Evolutionary conservation across 2,888 invertebrate species (phyloP).

Genomic region (Erebia epiphron): DNA sequence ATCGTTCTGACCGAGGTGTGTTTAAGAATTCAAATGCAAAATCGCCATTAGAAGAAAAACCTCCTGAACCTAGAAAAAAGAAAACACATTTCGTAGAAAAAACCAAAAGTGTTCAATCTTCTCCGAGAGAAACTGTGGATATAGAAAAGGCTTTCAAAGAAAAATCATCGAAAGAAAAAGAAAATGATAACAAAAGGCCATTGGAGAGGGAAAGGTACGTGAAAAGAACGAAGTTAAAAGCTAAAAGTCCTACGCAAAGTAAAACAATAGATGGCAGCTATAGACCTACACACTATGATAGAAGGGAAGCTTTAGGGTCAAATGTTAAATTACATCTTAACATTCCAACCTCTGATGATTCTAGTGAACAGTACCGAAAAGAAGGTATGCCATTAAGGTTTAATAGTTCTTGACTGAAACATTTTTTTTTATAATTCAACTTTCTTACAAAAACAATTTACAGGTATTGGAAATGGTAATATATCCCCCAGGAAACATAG

Average conservation of each 20-base stretch:
- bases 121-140: conserved; percentile 69
- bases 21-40: conserved; percentile 60
- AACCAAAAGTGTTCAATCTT: conserved; percentile 69
- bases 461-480: conserved; percentile 73
- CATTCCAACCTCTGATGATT: conserved; percentile 84
- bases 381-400: conserved; percentile 56
- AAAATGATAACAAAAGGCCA: conserved; percentile 66
- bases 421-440: neutral
- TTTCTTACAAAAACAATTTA: conserved; percentile 15
- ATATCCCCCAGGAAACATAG: conserved; percentile 84
- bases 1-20: conserved; percentile 61
- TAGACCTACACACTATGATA: conserved; percentile 70
- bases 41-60: conserved; percentile 71
- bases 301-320: conserved; percentile 78
- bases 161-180: conserved; percentile 63
- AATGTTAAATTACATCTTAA: conserved; percentile 81
- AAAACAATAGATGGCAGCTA: conserved; percentile 65
- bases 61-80: conserved; percentile 66
- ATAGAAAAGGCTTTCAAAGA: conserved; percentile 72
- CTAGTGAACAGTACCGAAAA: conserved; percentile 81
- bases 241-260: conserved; percentile 76
- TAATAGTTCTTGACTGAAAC: neutral
- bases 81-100: conserved; percentile 78
- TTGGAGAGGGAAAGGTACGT: conserved; percentile 74
- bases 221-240: conserved; percentile 76